Conservation (phyloP, 2,113 vertebrate species). For the Spea multiplicata region DNA sequence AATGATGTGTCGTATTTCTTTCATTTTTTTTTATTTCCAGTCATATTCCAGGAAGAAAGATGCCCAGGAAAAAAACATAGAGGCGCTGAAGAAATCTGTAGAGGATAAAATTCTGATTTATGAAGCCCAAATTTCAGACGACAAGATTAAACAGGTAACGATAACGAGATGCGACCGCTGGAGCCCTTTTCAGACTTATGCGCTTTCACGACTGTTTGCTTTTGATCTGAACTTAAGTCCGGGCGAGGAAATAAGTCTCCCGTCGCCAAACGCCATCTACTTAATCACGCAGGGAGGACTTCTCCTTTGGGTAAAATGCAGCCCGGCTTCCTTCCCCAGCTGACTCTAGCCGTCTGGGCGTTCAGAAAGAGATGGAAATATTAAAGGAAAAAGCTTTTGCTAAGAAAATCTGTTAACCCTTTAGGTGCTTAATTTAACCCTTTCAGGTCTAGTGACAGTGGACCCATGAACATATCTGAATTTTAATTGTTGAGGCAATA, state of each 20-base stretch:
- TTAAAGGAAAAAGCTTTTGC: background rate
- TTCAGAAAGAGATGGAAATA: background rate
- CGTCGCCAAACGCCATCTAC: slow-evolving; percentile 19
- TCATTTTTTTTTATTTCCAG: slow-evolving; percentile 37
- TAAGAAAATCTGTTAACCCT: background rate
- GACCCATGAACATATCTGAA: too few relatives aligned
- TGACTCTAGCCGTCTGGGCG: background rate
- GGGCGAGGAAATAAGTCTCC: slow-evolving; percentile 19
- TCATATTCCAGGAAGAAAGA: slow-evolving; percentile 64
- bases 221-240: slow-evolving; percentile 28
- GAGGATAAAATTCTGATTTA: slow-evolving; percentile 79
- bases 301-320: slow-evolving; percentile 2
- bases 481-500: too few relatives aligned
- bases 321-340: background rate
- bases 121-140: slow-evolving; percentile 63
- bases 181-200: slow-evolving; percentile 24
- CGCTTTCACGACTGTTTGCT: slow-evolving; percentile 37
- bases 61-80: slow-evolving; percentile 61
- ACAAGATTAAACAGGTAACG: slow-evolving; percentile 68
- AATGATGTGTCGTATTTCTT: slow-evolving; percentile 7
- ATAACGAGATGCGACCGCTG: slow-evolving; percentile 37
- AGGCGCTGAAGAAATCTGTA: slow-evolving; percentile 67
- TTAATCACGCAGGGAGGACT: slow-evolving; percentile 21
- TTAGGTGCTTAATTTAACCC: background rate
- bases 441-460: too few relatives aligned